Percentiles rank a stretch among this genome's conserved stretches.
Evolutionary conservation across 2,888 invertebrate species (phyloP).

Genomic region (Eueremaeus valkanovi): DNA sequence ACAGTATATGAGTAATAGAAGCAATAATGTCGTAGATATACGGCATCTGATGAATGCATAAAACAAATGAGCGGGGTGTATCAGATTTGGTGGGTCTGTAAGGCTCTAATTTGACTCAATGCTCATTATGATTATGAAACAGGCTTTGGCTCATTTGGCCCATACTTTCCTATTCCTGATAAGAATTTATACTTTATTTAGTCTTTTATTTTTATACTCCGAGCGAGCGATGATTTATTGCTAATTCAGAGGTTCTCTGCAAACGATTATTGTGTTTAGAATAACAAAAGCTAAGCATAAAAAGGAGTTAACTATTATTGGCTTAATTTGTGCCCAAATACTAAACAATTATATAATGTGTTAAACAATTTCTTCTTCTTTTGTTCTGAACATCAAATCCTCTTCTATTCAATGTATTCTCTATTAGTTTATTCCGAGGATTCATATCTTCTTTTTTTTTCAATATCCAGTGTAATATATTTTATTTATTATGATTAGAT

Average conservation of each 20-base stretch:
- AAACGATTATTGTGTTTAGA: not conserved
- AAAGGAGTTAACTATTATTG: not conserved
- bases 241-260: not conserved
- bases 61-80: not conserved
- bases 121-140: not conserved
- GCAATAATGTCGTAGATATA: slow-evolving; percentile 8
- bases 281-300: too few species aligned
- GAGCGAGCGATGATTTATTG: slow-evolving; percentile 10
- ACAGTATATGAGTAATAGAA: not conserved
- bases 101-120: not conserved
- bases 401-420: not conserved
- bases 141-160: not conserved
- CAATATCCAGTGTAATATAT: not conserved
- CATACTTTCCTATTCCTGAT: not conserved
- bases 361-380: not conserved
- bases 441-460: not conserved
- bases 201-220: not conserved
- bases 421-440: not conserved
- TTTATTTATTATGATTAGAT: not conserved
- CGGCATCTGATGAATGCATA: slow-evolving; percentile 23
- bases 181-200: not conserved
- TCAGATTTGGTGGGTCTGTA: not conserved
- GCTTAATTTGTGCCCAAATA: not conserved
- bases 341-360: not conserved
- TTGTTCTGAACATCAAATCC: not conserved